Percentiles rank a stretch among this genome's conserved stretches.
Conservation (phyloP, 2,797 vertebrate species). For the Acanthurus leucopareius region DNA sequence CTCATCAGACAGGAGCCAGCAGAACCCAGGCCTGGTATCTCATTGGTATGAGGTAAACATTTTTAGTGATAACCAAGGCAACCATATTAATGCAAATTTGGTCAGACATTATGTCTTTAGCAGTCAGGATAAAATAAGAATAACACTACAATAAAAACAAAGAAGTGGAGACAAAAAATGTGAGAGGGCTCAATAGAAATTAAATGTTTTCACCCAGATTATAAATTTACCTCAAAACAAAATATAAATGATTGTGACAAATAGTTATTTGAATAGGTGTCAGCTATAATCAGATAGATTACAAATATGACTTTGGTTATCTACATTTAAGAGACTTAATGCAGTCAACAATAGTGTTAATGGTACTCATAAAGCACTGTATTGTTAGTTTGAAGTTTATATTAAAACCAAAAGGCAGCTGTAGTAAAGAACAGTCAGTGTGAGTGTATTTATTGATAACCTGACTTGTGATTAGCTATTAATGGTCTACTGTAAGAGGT, state of each 20-base stretch:
- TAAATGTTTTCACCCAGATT: not conserved
- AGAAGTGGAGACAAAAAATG: not conserved
- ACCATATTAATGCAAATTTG: slow-evolving; percentile 32
- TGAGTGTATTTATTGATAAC: not conserved
- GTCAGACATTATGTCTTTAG: no score
- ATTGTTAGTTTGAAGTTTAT: no score
- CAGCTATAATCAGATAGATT: no score
- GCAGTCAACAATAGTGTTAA: not conserved
- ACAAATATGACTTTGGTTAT: no score
- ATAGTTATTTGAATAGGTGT: no score
- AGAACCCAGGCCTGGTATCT: slow-evolving; percentile 54
- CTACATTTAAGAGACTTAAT: no score
- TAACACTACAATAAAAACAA: not conserved
- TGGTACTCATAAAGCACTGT: no score
- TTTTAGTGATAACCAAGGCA: slow-evolving; percentile 55
- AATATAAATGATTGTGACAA: no score
- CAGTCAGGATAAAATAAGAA: not conserved
- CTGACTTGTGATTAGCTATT: not conserved
- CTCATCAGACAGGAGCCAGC: slow-evolving; percentile 64
- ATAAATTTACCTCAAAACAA: not conserved
- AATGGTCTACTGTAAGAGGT: not conserved
- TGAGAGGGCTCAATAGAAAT: not conserved
- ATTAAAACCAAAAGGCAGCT: no score
- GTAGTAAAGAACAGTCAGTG: not conserved
- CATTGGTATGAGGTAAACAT: slow-evolving; percentile 59